Evolutionary conservation across 2,888 invertebrate species (phyloP), one percentile per base, ranked within the genome.

Genomic region (Chrysolina oricalcia): DNA sequence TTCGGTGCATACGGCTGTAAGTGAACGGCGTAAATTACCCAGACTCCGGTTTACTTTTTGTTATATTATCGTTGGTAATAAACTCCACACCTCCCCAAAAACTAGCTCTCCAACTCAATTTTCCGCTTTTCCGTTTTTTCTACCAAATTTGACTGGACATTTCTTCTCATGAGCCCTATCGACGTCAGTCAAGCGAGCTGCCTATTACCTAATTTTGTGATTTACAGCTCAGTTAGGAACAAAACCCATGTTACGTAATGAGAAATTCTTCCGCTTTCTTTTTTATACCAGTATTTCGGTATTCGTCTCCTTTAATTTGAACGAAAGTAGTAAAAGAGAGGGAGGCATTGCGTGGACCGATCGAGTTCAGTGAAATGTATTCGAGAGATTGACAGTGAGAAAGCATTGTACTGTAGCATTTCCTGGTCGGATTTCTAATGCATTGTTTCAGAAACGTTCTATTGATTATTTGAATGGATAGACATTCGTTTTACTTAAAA

Each of bases 191-290:
- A 17, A 40, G 66, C 48, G 43, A 62, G 69, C 56, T 35, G 72
- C 72, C 78, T 74, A 73, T 82, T 82, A 76, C 80, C 81, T 78
- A 82, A 82, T 81, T 81, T 76, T 74, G 71, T 81, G 80, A 81
- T 81, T 81, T 77, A 81, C 80, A 79, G 78, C 73, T 78, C 72
- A 78, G 75, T 81, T 59, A 72, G 73, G 77, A 79, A 82, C 80
- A 81, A 81, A 81, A 81, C 78, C 78, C 79, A 78, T 74, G 76
- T 81, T 80, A 77, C 77, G 80, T 78, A 81, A 81, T 76, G 63
- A 71, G 70, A 76, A 74, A 76, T 76, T 81, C 82, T 81, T 82
- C 81, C 81, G 82, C 81, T 81, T 82, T 82, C 81, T 79, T 78
- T 78, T 77, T 72, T 40, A 23, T 48, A 40, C 53, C 15, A n/a